Conservation (phyloP, 2,888 invertebrate species). For the Therioaphis trifolii region DNA sequence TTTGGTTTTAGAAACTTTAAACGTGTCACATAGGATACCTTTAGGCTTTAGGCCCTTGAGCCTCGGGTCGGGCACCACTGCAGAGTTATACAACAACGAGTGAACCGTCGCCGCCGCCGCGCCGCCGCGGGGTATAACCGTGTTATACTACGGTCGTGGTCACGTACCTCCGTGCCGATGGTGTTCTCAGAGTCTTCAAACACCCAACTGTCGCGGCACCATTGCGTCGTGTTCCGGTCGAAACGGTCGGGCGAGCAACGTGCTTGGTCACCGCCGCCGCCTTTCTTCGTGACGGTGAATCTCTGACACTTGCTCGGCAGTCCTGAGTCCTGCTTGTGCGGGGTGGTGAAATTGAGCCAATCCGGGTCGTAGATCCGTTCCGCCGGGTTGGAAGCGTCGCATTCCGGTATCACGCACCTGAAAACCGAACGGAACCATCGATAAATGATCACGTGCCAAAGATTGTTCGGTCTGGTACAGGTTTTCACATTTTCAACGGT, state of each 20-base stretch:
- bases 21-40: too few relatives aligned
- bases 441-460: too few relatives aligned
- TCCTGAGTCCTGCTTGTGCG: conserved; percentile 50
- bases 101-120: too few relatives aligned
- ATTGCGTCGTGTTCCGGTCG: conserved; percentile 66
- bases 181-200: conserved; percentile 73
- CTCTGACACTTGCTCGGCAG: conserved; percentile 25
- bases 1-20: too few relatives aligned
- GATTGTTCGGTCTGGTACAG: too few relatives aligned
- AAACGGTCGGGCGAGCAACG: not conserved
- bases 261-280: not conserved
- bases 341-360: conserved; percentile 65
- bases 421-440: not conserved
- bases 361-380: conserved; percentile 54
- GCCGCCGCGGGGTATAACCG: too few relatives aligned
- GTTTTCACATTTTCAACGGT: too few relatives aligned
- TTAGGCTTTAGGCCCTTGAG: too few relatives aligned
- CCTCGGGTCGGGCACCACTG: too few relatives aligned
- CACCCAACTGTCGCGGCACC: conserved; percentile 64
- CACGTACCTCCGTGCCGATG: conserved; percentile 75
- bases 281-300: not conserved
- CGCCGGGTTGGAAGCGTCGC: conserved; percentile 53
- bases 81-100: too few relatives aligned
- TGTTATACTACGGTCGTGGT: too few relatives aligned
- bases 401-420: conserved; percentile 65